Base-by-base conservation (phyloP, 64 coral and sea anemone genomes). In the Actinia equina region DNA sequence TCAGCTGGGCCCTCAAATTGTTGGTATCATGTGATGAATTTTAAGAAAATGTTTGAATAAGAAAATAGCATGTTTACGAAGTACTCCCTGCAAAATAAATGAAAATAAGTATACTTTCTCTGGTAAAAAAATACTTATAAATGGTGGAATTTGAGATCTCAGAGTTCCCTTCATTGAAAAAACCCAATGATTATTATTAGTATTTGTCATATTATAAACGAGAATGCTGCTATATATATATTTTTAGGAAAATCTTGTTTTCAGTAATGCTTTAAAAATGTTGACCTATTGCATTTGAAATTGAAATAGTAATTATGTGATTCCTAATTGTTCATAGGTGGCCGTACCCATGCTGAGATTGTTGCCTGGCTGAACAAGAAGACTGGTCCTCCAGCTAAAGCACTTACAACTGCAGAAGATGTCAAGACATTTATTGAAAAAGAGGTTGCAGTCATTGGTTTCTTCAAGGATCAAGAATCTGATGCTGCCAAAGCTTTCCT, bases 381-480 rank as follows among this genome's bases (percentile, higher is more conserved):
- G 82, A 99, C 97, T 76, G 97, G 97, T 37, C 97, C 97, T 57
- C 97, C 97, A 86, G 97, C 97, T 5, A 93, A 93, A 77, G 59
- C 62, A n/a, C 88, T 99, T 43, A 65, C 56, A 71, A 89, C 91
- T 77, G 90, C 87, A 87, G 97, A 99, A 52, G 97, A 92, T 84
- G 53, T 93, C n/a, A 95, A 95, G 86, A 89, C 88, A 83, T 95
- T 99, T 26, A 86, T 77, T 57, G 89, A 92, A 22, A 95, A 95
- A 59, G 91, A 95, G 85, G 93, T 95, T 9, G 83, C 89, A 70
- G 91, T 95, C 46, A 51, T 99, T 89, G 97, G 97, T 30, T 99
- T 95, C 77, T 99, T 95, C 59, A 77, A 71, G 25, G 97, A 99
- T 58, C 85, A 82, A 16, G 97, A 99, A 54, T 99, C 97, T 83